A percentile compares a stretch with the other conserved stretches of the same genome.
Evolutionary conservation across 2,888 invertebrate species (phyloP).

Genomic region (Platycheirus albimanus): DNA sequence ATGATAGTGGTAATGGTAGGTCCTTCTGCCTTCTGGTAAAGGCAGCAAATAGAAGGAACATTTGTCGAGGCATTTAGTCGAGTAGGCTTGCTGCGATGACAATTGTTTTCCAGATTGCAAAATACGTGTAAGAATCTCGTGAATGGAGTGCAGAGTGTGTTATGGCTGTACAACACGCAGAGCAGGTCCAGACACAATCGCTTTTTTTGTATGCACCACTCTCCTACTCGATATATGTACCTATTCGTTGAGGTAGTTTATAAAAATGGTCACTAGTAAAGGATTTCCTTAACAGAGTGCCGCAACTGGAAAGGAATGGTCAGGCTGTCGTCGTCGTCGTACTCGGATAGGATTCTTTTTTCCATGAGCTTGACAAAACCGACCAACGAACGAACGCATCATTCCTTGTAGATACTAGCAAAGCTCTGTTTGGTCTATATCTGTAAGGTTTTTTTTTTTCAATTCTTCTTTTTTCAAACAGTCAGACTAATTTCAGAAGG

Average conservation of each 20-base stretch:
- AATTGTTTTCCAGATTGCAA: conserved; percentile 68
- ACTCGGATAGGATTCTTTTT: not conserved
- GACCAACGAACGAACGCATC: not conserved
- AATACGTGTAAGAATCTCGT: conserved; percentile 62
- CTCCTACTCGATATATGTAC: conserved; percentile 37
- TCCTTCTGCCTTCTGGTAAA: not conserved
- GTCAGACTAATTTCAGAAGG: too few relatives aligned
- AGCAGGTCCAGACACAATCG: conserved; percentile 35
- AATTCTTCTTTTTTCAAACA: too few relatives aligned
- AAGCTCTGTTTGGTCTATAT: not conserved
- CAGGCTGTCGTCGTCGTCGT: too few relatives aligned
- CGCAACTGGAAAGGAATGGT: not conserved
- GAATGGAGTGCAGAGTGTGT: conserved; percentile 47
- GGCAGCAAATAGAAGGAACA: conserved; percentile 47
- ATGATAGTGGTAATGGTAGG: conserved; percentile 13
- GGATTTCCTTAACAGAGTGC: conserved; percentile 31
- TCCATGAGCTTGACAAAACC: conserved; percentile 3
- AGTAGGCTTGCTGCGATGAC: conserved; percentile 65
- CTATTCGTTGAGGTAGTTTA: conserved; percentile 47
- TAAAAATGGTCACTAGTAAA: conserved; percentile 30
- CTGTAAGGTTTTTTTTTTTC: too few relatives aligned
- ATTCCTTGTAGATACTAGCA: not conserved
- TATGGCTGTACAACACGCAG: conserved; percentile 53
- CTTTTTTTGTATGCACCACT: not conserved
- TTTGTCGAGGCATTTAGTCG: conserved; percentile 71